Base-by-base conservation (phyloP, 2,888 invertebrate genomes). In the Clivina fossor region DNA sequence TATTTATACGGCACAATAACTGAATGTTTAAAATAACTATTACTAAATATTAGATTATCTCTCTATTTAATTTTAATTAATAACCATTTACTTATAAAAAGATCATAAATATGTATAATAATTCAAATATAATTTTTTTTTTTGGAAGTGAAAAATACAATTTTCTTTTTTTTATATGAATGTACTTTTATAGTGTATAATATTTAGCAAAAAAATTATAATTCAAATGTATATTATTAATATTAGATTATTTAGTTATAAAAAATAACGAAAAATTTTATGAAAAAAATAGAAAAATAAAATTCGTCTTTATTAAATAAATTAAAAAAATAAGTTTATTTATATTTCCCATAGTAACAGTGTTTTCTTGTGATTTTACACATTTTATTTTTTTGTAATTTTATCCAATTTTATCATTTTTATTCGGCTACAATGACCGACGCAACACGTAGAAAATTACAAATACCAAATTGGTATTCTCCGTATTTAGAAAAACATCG, bases 401-500 rank as follows among this genome's bases (percentile, higher is more conserved):
- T 33, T 33, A 33, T 33, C n/a, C n/a, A n/a, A n/a, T n/a, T n/a
- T n/a, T n/a, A n/a, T n/a, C n/a, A n/a, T n/a, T n/a, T n/a, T n/a
- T n/a, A n/a, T n/a, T n/a, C n/a, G n/a, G n/a, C 22, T 20, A 63
- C 58, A 63, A 71, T 72, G 72, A 60, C 64, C 32, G 69, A 71
- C 56, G 68, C 66, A n/a, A 65, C 66, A 8, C 70, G 66, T 62
- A 62, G 69, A 22, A 72, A 73, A 41, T 56, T 74, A 22, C 66
- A 63, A 13, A 68, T 74, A 58, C 74, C 78, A 2, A 63, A 73
- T 30, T 75, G 74, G 65, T 84, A 83, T 64, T 67, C 83, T 46
- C 82, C 85, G 0, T 84, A 84, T 63, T 71, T 85, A 55, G 85
- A 86, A 65, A 84, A 80, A 65, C 78, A 82, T 67, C 74, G 82